phyloP scores from a whole-genome alignment of 2,113 vertebrate species.

The Crotalus tigris region DNA sequence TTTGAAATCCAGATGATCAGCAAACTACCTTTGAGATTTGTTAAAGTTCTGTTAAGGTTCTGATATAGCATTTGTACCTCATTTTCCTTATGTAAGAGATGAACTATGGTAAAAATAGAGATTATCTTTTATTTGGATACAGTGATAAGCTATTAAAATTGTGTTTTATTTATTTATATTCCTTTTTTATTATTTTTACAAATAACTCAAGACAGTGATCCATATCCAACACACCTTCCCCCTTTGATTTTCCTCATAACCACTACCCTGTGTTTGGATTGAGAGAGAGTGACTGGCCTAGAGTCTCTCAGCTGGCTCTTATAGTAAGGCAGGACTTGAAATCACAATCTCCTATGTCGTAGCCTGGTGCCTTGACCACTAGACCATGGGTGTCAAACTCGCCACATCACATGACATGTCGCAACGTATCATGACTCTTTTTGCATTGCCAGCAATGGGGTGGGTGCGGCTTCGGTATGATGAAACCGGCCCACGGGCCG shows the following conservation, averaged over 20 bases:
- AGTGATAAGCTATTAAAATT: neutral
- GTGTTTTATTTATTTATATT: neutral
- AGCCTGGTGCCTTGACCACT: neutral
- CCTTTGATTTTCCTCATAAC: neutral
- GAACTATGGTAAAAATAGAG: neutral
- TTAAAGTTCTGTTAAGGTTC: neutral
- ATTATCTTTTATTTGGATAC: neutral
- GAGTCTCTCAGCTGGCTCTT: neutral
- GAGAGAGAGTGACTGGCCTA: neutral
- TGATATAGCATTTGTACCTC: neutral
- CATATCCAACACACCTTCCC: neutral
- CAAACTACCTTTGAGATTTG: neutral
- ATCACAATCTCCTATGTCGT: neutral
- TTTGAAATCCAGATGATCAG: neutral
- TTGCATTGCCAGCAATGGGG: too few relatives aligned
- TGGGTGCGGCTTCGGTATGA: too few relatives aligned
- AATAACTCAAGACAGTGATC: neutral
- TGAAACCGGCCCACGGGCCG: too few relatives aligned
- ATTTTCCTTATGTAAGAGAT: neutral
- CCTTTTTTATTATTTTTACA: neutral
- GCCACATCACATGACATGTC: too few relatives aligned
- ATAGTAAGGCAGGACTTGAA: neutral
- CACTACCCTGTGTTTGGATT: neutral
- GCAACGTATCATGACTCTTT: too few relatives aligned
- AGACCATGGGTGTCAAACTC: too few relatives aligned